Percentiles rank a stretch among this genome's conserved stretches.
These are phyloP conservation scores for Phoxinus dragarum DNA, from an alignment of 2,797 vertebrate species.

Conservation along the genomic window DNA sequence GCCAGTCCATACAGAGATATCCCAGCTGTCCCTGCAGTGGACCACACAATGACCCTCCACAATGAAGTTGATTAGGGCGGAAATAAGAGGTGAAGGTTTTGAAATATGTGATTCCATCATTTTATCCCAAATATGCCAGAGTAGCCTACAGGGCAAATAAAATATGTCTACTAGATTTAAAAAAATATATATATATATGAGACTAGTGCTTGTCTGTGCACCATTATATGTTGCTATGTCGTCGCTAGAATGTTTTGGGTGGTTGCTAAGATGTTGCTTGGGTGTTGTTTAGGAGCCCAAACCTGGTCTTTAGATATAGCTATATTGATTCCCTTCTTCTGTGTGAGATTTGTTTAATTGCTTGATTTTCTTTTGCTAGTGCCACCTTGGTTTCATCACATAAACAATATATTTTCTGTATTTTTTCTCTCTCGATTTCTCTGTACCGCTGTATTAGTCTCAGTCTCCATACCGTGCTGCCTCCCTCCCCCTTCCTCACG, in stretches of 20 bases:
- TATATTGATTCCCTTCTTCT: not conserved
- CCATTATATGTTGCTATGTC: not conserved
- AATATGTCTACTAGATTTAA: not conserved
- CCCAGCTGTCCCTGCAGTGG: conserved; percentile 40
- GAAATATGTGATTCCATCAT: not conserved
- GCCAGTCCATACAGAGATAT: conserved; percentile 55
- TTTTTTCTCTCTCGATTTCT: not conserved
- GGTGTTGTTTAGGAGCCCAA: not conserved
- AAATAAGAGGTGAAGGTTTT: not conserved
- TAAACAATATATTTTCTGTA: not conserved
- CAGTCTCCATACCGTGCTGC: not conserved
- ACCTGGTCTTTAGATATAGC: not conserved
- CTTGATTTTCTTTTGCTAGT: not conserved
- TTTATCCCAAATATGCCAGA: not conserved
- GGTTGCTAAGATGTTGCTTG: not conserved
- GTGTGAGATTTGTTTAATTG: not conserved
- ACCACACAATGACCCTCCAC: conserved; percentile 36
- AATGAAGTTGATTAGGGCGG: not conserved
- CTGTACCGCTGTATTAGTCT: not conserved
- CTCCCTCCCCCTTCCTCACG: conserved; percentile 39
- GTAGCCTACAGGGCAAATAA: not conserved
- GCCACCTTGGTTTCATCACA: not conserved
- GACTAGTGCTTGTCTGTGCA: not conserved
- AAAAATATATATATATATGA: no score
- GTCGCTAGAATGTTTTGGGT: not conserved